Percentiles rank a stretch among this genome's conserved stretches.
phyloP scores from a whole-genome alignment of 1,140 invertebrate genomes.

The Hyles vespertilio region DNA sequence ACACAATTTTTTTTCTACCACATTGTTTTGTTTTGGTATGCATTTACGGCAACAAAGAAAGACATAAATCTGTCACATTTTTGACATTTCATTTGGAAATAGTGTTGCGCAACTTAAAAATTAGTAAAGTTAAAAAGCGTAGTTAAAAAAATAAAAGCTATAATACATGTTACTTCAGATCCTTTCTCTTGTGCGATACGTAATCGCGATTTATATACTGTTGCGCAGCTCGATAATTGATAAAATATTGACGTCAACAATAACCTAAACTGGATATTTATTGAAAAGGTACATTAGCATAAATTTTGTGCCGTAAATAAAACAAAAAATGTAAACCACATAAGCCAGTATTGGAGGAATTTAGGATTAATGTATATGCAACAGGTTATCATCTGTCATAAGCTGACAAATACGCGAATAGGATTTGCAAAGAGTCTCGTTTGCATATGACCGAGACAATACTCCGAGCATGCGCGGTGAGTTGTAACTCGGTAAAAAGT shows the following conservation, averaged over 20 bases:
- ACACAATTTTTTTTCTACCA: no score
- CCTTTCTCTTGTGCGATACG: conserved; percentile 7
- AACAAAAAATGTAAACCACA: conserved; percentile 15
- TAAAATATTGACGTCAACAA: conserved; percentile 11
- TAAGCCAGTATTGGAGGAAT: conserved; percentile 31
- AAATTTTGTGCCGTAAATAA: conserved; percentile 10
- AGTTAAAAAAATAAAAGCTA: background rate
- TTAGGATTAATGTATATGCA: conserved; percentile 64
- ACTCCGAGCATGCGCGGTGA: conserved; percentile 52
- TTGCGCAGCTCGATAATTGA: conserved; percentile 10
- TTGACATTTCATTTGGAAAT: conserved; percentile 21
- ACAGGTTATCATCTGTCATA: conserved; percentile 68
- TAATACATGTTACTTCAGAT: background rate
- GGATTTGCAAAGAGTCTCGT: conserved; percentile 59
- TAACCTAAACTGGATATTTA: conserved; percentile 10
- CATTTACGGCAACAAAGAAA: no score
- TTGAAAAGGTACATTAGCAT: background rate
- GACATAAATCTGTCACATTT: conserved; percentile 1
- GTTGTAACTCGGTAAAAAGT: conserved; percentile 26
- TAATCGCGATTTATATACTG: conserved; percentile 1
- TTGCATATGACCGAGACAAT: conserved; percentile 50
- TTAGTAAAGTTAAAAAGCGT: background rate
- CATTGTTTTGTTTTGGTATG: no score
- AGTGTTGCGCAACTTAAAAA: conserved; percentile 31
- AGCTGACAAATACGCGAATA: conserved; percentile 66